Base-by-base conservation (phyloP, 2,797 vertebrate species). In the Pantherophis alleghaniensis region DNA sequence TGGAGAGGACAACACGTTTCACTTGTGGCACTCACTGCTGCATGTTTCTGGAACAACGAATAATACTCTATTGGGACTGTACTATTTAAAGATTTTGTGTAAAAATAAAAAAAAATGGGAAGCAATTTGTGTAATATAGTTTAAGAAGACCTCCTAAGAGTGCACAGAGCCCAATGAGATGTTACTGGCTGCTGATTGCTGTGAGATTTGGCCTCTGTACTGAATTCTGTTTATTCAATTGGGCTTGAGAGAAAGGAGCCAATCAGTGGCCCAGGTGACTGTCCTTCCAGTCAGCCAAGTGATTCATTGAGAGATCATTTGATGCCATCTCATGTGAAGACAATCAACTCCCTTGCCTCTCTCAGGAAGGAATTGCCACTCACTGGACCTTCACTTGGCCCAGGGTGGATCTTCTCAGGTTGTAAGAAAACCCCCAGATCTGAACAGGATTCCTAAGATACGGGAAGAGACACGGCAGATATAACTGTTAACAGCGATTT, bases 181-280 rank as follows among this genome's bases (percentile, higher is more conserved):
- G 6, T 61, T 22, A 32, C 53, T 20, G 69, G 69, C 12, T n/a
- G 42, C 18, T 59, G 63, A 24, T n/a, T 42, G 10, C 87, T 28
- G 42, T 14, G 14, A 89, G 37, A 61, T 24, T 26, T 28, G 57
- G 22, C n/a, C n/a, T 88, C 87, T 24, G 4, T 32, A 3, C 56
- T 61, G 13, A 9, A 57, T 42, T 47, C 22, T 51, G n/a, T 90
- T 90, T 57, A 56, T n/a, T 37, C 26, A 53, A 7, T 79, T 47
- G 11, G 9, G 79, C 47, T 90, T 11, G 59, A 87, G 57, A 24
- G n/a, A 26, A 22, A 28, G 60, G 53, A 87, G 32, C 18, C 79
- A 53, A 37, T 6, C 2, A 7, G 0, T 4, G 20, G 7, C 12
- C 20, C 1, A 0, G 14, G 24, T n/a, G 60, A 51, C 37, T 3